Evolutionary conservation across 2,113 vertebrate genomes (phyloP).

Genomic region (Cryptotis parvus): DNA sequence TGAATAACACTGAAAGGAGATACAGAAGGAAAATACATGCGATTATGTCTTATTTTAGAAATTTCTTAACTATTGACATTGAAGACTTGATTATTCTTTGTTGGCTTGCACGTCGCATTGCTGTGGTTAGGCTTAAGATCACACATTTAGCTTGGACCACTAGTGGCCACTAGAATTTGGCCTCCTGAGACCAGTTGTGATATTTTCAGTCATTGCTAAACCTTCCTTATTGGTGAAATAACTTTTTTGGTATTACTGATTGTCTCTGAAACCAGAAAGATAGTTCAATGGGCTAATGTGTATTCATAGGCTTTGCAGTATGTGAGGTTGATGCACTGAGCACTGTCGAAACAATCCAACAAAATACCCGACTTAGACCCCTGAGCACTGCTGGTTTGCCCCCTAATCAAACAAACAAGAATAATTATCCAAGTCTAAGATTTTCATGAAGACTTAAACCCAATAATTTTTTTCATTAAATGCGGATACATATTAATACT

Average conservation of each 20-base stretch:
- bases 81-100: too few species aligned
- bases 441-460: not conserved
- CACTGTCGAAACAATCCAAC: too few species aligned
- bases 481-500: not conserved
- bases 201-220: not conserved
- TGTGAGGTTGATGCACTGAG: too few species aligned
- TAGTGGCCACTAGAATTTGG: too few species aligned
- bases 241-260: too few species aligned
- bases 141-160: too few species aligned
- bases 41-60: not conserved
- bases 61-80: not conserved
- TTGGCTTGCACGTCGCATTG: accelerated
- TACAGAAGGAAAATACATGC: not conserved
- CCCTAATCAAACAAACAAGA: not conserved
- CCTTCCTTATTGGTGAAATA: not conserved
- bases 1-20: not conserved
- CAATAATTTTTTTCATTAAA: constrained; percentile 24
- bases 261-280: too few species aligned
- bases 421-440: not conserved
- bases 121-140: too few species aligned
- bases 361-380: too few species aligned
- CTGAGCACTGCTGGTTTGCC: too few species aligned
- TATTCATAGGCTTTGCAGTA: too few species aligned
- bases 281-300: too few species aligned
- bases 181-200: not conserved